These are phyloP conservation scores for Sebastes kiyomatsui DNA, from an alignment of 2,797 vertebrate genomes.

Conservation along the genomic window DNA sequence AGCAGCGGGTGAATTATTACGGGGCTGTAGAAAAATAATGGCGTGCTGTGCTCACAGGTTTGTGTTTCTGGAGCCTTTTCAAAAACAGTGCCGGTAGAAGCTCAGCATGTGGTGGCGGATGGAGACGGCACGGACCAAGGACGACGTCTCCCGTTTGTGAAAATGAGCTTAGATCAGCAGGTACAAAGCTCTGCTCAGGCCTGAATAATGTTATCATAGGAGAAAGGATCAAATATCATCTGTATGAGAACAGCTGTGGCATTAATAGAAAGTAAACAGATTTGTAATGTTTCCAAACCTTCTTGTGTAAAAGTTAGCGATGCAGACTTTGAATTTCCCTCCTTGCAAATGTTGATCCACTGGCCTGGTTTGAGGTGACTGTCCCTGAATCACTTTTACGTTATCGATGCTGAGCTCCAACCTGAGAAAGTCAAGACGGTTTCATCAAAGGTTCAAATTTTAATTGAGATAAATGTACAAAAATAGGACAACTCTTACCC, in stretches of 20 bases:
- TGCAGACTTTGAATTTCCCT: slow-evolving; percentile 53
- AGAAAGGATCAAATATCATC: background rate
- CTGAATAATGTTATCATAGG: slow-evolving; percentile 25
- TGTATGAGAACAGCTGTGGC: background rate
- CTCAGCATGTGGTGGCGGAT: background rate
- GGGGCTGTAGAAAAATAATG: background rate
- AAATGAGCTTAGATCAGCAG: slow-evolving; percentile 62
- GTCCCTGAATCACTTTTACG: slow-evolving; percentile 21
- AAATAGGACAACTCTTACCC: slow-evolving; percentile 40
- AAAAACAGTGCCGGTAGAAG: background rate
- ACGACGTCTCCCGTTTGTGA: slow-evolving; percentile 18
- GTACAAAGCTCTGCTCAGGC: slow-evolving; percentile 25
- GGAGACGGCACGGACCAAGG: slow-evolving; percentile 36
- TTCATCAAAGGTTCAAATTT: background rate
- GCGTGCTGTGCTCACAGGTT: slow-evolving; percentile 25
- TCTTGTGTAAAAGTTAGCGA: slow-evolving; percentile 66
- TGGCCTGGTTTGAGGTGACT: background rate
- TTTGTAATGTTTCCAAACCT: slow-evolving; percentile 50
- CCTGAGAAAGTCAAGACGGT: slow-evolving; percentile 33
- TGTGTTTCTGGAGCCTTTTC: background rate
- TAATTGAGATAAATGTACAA: background rate
- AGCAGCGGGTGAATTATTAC: background rate
- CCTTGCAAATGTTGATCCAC: slow-evolving; percentile 8
- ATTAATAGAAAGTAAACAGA: background rate
- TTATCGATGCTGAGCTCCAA: slow-evolving; percentile 70